Evolutionary conservation across 2,113 vertebrate species (phyloP).

Genomic region (Eurypyga helias): DNA sequence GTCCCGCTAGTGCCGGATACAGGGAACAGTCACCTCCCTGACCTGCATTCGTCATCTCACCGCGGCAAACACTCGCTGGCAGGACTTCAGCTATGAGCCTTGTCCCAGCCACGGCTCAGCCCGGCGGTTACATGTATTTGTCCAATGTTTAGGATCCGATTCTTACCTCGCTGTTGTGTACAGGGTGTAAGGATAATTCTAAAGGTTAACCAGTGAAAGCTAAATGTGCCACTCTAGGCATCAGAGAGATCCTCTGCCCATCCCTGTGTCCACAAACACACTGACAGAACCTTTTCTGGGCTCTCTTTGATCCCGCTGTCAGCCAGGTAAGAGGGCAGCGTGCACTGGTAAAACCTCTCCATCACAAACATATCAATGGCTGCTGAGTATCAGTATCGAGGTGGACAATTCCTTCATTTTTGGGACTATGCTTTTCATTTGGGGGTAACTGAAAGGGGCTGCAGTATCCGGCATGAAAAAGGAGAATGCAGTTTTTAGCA

Average conservation of each 20-base stretch:
- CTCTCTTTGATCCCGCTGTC: neutral
- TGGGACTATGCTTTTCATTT: neutral
- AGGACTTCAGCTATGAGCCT: neutral
- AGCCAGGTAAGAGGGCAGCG: neutral
- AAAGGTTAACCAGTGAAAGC: neutral
- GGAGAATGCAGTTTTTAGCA: neutral
- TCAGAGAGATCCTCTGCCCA: neutral
- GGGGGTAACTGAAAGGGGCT: neutral
- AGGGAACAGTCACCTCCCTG: neutral
- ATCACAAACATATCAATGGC: neutral
- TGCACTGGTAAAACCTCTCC: neutral
- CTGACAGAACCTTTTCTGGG: neutral
- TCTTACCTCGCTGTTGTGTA: neutral
- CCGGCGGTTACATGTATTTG: neutral
- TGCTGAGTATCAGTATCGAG: neutral
- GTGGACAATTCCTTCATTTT: neutral
- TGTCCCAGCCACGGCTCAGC: neutral
- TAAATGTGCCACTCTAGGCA: neutral
- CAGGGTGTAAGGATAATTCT: neutral
- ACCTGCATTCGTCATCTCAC: neutral
- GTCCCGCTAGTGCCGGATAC: neutral
- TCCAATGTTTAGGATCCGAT: neutral
- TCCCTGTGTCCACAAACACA: neutral
- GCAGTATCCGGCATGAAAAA: neutral
- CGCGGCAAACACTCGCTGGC: neutral